These are phyloP conservation scores for Physella acuta DNA, from an alignment of 1,140 invertebrate genomes.

Conservation along the genomic window DNA sequence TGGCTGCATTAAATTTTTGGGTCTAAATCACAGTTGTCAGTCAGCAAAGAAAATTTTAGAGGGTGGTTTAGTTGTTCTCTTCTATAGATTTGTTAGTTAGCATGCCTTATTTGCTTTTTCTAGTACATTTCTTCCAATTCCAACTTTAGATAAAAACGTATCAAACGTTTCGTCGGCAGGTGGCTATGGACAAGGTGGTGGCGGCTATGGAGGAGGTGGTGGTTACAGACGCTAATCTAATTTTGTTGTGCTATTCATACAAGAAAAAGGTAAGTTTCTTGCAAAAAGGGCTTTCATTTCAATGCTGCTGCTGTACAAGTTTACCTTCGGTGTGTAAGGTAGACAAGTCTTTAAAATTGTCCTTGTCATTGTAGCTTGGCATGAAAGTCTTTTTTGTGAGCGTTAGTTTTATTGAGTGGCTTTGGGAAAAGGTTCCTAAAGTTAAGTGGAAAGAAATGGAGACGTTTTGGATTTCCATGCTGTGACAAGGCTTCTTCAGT, in stretches of 20 bases:
- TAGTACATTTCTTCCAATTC: neutral
- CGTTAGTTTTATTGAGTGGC: no score
- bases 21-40: neutral
- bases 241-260: neutral
- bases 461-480: no score
- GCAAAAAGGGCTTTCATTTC: constrained; percentile 7
- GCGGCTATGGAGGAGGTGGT: constrained; percentile 6
- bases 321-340: no score
- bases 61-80: neutral
- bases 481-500: no score
- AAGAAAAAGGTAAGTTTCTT: constrained; percentile 13
- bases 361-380: no score
- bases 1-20: neutral
- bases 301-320: no score
- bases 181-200: constrained; percentile 17
- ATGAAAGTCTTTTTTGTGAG: no score
- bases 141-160: neutral
- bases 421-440: no score
- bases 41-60: neutral
- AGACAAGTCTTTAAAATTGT: no score
- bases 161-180: constrained; percentile 14
- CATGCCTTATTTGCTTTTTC: neutral
- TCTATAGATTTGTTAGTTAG: neutral
- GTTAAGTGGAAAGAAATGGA: no score
- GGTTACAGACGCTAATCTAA: constrained; percentile 18